Percentiles rank a stretch among this genome's conserved stretches.
phyloP scores from a whole-genome alignment of 1,140 invertebrate genomes.

The Solen grandis region DNA sequence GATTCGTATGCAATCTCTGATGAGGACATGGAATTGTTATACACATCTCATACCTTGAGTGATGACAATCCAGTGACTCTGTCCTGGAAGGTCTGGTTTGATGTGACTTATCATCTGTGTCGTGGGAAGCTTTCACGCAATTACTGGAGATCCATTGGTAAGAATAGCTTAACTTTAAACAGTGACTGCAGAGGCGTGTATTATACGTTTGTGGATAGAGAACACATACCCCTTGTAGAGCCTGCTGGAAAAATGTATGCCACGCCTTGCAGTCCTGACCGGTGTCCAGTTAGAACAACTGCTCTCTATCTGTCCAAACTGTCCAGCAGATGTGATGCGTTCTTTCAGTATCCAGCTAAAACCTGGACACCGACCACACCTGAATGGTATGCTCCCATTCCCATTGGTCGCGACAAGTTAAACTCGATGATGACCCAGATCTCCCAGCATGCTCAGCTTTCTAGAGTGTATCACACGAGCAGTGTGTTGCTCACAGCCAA shows the following conservation, averaged over 20 bases:
- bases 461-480: neutral
- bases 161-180: slow-evolving; percentile 3
- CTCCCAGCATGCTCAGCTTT: slow-evolving; percentile 19
- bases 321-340: slow-evolving; percentile 24
- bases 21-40: slow-evolving; percentile 23
- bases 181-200: slow-evolving; percentile 41
- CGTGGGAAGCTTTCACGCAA: slow-evolving; percentile 14
- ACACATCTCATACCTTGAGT: slow-evolving; percentile 11
- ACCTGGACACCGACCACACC: neutral
- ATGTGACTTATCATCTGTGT: slow-evolving; percentile 29
- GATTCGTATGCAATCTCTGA: slow-evolving; percentile 13
- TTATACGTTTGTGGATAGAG: slow-evolving; percentile 21
- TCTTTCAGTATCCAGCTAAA: slow-evolving; percentile 25
- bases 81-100: slow-evolving; percentile 42
- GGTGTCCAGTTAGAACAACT: slow-evolving; percentile 29
- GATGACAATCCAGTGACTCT: slow-evolving; percentile 13
- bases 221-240: slow-evolving; percentile 1
- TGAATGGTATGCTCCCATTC: slow-evolving; percentile 9
- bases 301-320: slow-evolving; percentile 44
- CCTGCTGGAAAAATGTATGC: slow-evolving; percentile 35
- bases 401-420: slow-evolving; percentile 23
- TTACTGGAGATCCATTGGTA: slow-evolving; percentile 9
- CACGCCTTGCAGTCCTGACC: slow-evolving; percentile 16
- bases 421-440: slow-evolving; percentile 20
- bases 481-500: slow-evolving; percentile 35